Evolutionary conservation across 53 echinoderm and acorn worm species (phyloP), one percentile per base, ranked within the genome.

Genomic region (Hippasteria phrygiana): DNA sequence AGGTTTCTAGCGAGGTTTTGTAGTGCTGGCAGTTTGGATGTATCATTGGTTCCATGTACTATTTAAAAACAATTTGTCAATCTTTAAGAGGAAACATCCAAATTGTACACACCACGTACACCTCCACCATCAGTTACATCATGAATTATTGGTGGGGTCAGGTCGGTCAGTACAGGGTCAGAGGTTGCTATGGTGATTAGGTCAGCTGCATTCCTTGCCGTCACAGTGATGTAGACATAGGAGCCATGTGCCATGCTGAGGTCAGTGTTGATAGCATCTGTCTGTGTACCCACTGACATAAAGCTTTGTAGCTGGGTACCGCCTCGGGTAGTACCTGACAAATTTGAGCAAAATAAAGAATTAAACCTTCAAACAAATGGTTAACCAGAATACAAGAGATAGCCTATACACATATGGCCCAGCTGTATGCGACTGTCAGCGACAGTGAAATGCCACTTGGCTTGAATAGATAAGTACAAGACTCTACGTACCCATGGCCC

Each of bases 301-400:
- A 89, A 89, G 40, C 47, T 80, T 55, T 89, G 92, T 4, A 89
- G 83, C 29, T 92, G 92, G 0, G 92, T 89, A 0, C 92, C 89
- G 18, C 89, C 92, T 29, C 4, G 7, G 4, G 53, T 77, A 29
- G 91, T 91, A 27, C 91, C 91, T 91, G 45, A n/a, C 13, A 43
- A 37, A 10, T 73, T 24, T 24, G 18, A 62, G 18, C 5, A 12
- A 62, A 20, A 48, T 10, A 48, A 14, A 14, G 14, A 48, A 48
- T 14, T 10, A 48, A 1, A 24, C 8, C 48, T 48, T 48, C 8
- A 14, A 8, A 8, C 14, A 14, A 48, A 48, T 48, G 48, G 48
- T 10, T 48, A 14, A 48, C 48, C 48, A 48, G 48, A 8, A 8
- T 10, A 10, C 8, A 48, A 48, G 8, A 14, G 14, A 48, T 14